Percentiles rank a stretch among this genome's conserved stretches.
Evolutionary conservation across 2,113 vertebrate genomes (phyloP).

Genomic region (Panurus biarmicus): DNA sequence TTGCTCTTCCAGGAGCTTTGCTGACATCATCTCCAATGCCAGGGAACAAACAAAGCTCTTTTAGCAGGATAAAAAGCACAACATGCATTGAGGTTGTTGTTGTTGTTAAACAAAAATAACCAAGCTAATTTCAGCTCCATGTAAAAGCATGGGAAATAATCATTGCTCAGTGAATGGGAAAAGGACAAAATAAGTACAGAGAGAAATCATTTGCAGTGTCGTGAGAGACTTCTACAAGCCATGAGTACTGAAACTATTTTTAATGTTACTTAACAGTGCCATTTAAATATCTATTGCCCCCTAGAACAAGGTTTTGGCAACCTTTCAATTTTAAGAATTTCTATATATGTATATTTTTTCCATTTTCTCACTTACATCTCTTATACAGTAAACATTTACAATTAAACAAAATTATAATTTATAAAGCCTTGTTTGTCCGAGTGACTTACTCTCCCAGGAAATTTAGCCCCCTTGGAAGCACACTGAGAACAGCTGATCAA

Average conservation of each 20-base stretch:
- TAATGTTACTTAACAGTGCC: neutral
- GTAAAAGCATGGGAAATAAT: slow-evolving; percentile 66
- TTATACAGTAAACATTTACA: neutral
- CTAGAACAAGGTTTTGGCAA: neutral
- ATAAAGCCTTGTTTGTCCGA: neutral
- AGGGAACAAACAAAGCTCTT: slow-evolving; percentile 63
- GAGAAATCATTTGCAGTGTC: slow-evolving; percentile 35
- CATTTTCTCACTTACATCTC: neutral
- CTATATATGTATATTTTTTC: neutral
- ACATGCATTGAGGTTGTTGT: slow-evolving; percentile 57
- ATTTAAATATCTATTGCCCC: neutral
- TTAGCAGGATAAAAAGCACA: slow-evolving; percentile 52
- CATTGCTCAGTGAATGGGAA: slow-evolving; percentile 59
- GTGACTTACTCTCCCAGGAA: neutral
- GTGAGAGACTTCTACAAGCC: slow-evolving; percentile 39
- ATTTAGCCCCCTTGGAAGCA: neutral
- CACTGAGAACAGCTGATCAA: neutral
- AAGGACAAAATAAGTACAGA: slow-evolving; percentile 56
- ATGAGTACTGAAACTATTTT: slow-evolving; percentile 32
- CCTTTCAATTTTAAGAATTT: neutral
- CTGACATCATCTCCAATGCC: slow-evolving; percentile 62
- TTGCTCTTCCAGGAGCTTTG: slow-evolving; percentile 60
- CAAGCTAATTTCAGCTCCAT: slow-evolving; percentile 64
- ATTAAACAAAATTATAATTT: neutral
- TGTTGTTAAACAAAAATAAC: slow-evolving; percentile 72